Conservation (phyloP, 2,113 vertebrate species). For the Chionis minor region DNA sequence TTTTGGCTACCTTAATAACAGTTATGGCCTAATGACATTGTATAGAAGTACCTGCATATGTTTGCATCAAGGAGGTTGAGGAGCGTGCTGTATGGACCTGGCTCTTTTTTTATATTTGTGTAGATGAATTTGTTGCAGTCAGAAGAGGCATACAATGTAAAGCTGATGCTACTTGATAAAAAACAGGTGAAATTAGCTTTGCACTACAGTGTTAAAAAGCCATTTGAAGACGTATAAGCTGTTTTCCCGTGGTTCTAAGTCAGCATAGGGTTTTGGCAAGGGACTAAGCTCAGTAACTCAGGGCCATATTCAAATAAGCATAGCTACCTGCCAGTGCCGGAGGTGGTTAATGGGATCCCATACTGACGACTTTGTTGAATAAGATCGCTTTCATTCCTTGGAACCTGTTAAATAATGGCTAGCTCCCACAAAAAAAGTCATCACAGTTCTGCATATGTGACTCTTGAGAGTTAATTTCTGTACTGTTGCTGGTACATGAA, state of each 20-base stretch:
- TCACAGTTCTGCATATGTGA: not conserved
- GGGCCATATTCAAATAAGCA: not conserved
- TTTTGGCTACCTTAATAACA: not conserved
- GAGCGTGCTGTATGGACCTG: not conserved
- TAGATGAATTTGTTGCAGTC: not conserved
- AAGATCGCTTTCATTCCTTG: not conserved
- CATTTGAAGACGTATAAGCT: not conserved
- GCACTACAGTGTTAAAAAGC: not conserved
- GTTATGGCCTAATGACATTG: not conserved
- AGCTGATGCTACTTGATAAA: not conserved
- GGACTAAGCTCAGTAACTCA: not conserved
- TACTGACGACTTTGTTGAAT: not conserved
- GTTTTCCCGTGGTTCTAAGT: not conserved
- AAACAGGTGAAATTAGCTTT: not conserved
- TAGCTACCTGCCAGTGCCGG: not conserved
- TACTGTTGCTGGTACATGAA: not conserved
- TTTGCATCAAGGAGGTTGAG: not conserved
- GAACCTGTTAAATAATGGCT: not conserved
- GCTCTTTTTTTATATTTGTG: not conserved
- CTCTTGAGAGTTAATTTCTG: not conserved
- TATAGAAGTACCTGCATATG: not conserved
- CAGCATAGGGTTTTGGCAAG: not conserved
- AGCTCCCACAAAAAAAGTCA: not conserved
- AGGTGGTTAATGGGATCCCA: not conserved
- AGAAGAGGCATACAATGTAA: not conserved